These are phyloP conservation scores for Oenanthe melanoleuca DNA, from an alignment of 2,113 vertebrate species.

Conservation along the genomic window DNA sequence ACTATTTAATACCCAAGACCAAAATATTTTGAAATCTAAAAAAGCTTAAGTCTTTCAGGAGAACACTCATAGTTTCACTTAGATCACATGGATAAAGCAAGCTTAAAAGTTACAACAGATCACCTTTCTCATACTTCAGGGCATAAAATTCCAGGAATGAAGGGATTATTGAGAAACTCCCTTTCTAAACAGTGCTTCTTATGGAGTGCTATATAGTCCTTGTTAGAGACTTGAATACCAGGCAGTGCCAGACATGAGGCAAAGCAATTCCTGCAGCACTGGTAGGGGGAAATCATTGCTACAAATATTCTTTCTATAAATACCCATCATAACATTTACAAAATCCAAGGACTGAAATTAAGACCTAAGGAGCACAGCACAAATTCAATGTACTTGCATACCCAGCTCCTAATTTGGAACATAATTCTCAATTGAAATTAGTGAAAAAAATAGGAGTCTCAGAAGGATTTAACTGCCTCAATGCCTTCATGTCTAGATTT, in stretches of 20 bases:
- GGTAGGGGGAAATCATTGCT: background rate
- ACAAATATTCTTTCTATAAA: background rate
- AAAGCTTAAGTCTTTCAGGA: background rate
- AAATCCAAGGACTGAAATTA: background rate
- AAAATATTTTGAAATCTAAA: background rate
- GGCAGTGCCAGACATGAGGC: background rate
- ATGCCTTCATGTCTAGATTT: background rate
- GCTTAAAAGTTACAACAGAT: background rate
- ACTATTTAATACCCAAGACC: background rate
- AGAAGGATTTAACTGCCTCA: background rate
- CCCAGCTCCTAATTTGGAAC: background rate
- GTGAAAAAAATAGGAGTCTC: background rate
- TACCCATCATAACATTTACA: background rate
- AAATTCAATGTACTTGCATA: background rate
- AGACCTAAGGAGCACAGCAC: background rate
- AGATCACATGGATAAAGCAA: background rate
- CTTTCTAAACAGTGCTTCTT: background rate
- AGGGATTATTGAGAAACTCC: background rate
- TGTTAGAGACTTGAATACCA: background rate
- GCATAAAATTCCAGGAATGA: background rate
- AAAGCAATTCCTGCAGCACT: background rate
- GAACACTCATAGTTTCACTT: background rate
- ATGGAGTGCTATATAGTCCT: background rate
- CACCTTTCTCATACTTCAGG: background rate
- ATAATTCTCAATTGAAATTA: background rate